Conservation (phyloP, 2,113 vertebrate genomes). For the Tor tambroides region DNA sequence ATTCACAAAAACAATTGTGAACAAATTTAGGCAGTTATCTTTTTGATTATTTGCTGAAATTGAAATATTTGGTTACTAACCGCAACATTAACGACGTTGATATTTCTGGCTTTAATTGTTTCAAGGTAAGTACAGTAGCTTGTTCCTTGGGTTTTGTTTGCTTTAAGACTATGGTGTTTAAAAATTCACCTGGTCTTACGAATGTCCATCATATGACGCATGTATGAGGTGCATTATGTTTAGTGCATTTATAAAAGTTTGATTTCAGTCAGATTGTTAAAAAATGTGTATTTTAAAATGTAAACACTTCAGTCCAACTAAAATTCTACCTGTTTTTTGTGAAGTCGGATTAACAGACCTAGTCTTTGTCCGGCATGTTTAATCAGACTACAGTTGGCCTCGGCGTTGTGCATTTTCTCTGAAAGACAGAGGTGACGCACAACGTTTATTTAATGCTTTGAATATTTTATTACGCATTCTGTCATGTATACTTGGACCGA, state of each 20-base stretch:
- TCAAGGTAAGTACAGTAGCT: not conserved
- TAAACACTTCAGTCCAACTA: not conserved
- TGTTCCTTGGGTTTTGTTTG: not conserved
- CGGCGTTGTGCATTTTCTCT: not conserved
- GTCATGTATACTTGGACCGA: not conserved
- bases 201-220: not conserved
- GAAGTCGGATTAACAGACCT: not conserved
- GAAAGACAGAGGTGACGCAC: not conserved
- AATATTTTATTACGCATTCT: not conserved
- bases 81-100: not conserved
- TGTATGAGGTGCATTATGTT: slow-evolving; percentile 12
- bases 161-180: not conserved
- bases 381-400: not conserved
- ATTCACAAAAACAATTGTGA: not conserved
- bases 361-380: not conserved
- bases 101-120: not conserved
- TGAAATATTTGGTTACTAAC: not conserved
- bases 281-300: not conserved
- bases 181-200: not conserved
- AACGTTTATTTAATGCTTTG: not conserved
- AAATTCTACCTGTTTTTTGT: not conserved
- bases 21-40: not conserved
- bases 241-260: not conserved
- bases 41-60: not conserved
- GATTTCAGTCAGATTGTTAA: not conserved